A percentile compares a stretch with the other conserved stretches of the same genome.
These are phyloP conservation scores for Ethmia dodecea DNA, from an alignment of 2,888 invertebrate genomes.

Conservation along the genomic window DNA sequence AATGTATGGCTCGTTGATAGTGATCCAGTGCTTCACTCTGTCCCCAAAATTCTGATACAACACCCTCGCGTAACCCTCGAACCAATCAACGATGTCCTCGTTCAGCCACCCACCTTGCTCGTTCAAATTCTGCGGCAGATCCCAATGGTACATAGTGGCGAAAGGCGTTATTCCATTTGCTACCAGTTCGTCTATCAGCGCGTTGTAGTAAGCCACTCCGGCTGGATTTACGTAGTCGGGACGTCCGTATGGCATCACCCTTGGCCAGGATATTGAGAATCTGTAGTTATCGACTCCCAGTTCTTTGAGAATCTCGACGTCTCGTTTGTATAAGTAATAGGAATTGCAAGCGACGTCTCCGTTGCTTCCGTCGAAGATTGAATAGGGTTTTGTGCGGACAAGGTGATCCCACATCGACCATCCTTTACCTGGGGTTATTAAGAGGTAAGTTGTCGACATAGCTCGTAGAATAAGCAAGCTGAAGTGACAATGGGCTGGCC, in stretches of 20 bases:
- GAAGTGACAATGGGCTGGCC: too few relatives aligned
- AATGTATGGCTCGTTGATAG: conserved; percentile 70
- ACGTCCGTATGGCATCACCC: conserved; percentile 76
- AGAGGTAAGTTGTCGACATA: too few relatives aligned
- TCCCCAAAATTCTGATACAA: conserved; percentile 56
- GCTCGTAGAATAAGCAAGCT: too few relatives aligned
- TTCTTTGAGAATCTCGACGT: conserved; percentile 47
- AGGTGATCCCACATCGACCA: conserved; percentile 78
- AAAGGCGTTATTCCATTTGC: conserved; percentile 76
- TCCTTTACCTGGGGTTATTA: conserved; percentile 75
- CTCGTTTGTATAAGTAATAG: conserved; percentile 74
- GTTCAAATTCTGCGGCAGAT: conserved; percentile 61
- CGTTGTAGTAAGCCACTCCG: conserved; percentile 80
- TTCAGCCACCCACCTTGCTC: conserved; percentile 68
- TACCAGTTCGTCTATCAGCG: conserved; percentile 76
- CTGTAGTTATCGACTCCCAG: conserved; percentile 60
- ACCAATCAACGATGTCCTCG: conserved; percentile 49
- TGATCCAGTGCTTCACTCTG: conserved; percentile 69
- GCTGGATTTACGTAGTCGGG: conserved; percentile 60
- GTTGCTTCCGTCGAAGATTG: conserved; percentile 64
- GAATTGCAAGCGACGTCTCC: conserved; percentile 77
- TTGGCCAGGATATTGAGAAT: conserved; percentile 77
- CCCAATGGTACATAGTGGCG: conserved; percentile 71
- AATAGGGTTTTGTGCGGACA: conserved; percentile 53
- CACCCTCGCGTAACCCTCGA: conserved; percentile 54